Percentiles rank a stretch among this genome's conserved stretches.
These are phyloP conservation scores for Brachionus asplanchnoidis DNA, from an alignment of 1,140 invertebrate species.

Conservation along the genomic window DNA sequence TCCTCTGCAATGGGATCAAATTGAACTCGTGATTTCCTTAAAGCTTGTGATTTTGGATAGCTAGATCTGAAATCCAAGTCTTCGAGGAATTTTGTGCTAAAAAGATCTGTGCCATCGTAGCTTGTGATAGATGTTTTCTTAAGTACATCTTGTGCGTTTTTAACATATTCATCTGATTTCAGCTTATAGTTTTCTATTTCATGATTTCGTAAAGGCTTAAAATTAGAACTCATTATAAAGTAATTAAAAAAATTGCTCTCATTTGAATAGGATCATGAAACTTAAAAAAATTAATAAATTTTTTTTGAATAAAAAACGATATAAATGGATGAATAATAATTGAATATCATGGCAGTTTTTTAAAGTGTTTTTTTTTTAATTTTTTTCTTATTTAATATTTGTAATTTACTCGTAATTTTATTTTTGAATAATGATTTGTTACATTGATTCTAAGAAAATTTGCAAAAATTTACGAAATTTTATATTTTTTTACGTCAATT, in stretches of 20 bases:
- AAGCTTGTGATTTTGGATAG: not conserved
- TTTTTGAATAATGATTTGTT: no score
- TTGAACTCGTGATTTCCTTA: not conserved
- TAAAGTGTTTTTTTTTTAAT: no score
- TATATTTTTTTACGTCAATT: no score
- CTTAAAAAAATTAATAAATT: no score
- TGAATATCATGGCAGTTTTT: no score
- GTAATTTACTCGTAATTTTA: no score
- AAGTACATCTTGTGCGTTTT: conserved; percentile 30
- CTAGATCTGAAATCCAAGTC: not conserved
- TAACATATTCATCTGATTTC: conserved; percentile 26
- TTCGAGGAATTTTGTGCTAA: conserved; percentile 32
- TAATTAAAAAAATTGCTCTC: not conserved
- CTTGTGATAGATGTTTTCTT: conserved; percentile 15
- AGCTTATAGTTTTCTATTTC: conserved; percentile 32
- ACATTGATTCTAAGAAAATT: no score
- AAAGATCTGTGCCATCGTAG: conserved; percentile 9
- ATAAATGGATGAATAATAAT: no score
- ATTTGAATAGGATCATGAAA: no score
- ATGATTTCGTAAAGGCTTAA: not conserved
- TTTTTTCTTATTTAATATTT: no score
- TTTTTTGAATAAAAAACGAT: no score
- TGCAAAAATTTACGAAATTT: no score
- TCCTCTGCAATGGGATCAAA: conserved; percentile 33
- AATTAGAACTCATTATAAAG: not conserved